phyloP scores from a whole-genome alignment of 2,888 invertebrate species.

The Dusona sp. region DNA sequence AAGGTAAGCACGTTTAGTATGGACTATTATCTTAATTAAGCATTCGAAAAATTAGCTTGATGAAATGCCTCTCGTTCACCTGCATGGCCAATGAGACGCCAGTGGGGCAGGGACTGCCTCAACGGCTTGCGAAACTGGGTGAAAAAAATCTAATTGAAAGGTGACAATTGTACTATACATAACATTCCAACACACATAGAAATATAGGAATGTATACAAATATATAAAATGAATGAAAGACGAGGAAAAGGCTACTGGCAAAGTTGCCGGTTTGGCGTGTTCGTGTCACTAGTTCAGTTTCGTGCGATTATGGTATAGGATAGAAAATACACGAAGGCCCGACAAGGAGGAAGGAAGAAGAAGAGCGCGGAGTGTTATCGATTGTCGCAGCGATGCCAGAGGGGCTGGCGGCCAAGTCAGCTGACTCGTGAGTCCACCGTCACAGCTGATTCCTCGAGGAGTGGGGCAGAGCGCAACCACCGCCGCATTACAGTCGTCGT shows the following conservation, averaged over 20 bases:
- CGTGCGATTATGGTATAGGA: background rate
- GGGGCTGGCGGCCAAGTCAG: slow-evolving; percentile 77
- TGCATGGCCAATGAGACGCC: background rate
- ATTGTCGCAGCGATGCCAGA: slow-evolving; percentile 80
- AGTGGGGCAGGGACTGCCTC: slow-evolving; percentile 19
- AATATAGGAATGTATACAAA: background rate
- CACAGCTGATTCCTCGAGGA: slow-evolving; percentile 79
- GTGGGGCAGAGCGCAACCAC: slow-evolving; percentile 72
- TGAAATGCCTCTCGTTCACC: background rate
- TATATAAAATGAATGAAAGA: background rate
- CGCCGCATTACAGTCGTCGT: slow-evolving; percentile 79
- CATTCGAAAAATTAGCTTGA: background rate
- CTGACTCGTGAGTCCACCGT: slow-evolving; percentile 78
- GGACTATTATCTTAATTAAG: background rate
- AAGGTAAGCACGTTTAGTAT: background rate
- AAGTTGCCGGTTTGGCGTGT: slow-evolving; percentile 28
- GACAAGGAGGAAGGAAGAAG: slow-evolving; percentile 12
- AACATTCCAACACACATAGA: background rate
- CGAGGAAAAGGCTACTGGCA: slow-evolving; percentile 24
- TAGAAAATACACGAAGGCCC: slow-evolving; percentile 14
- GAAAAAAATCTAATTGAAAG: slow-evolving; percentile 15
- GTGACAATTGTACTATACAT: slow-evolving; percentile 3
- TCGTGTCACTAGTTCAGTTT: slow-evolving; percentile 10
- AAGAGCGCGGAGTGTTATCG: slow-evolving; percentile 75
- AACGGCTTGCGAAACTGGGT: slow-evolving; percentile 17